Percentiles rank a stretch among this genome's conserved stretches.
phyloP scores from a whole-genome alignment of 2,888 invertebrate species.

The Drosophila kanekoi region DNA sequence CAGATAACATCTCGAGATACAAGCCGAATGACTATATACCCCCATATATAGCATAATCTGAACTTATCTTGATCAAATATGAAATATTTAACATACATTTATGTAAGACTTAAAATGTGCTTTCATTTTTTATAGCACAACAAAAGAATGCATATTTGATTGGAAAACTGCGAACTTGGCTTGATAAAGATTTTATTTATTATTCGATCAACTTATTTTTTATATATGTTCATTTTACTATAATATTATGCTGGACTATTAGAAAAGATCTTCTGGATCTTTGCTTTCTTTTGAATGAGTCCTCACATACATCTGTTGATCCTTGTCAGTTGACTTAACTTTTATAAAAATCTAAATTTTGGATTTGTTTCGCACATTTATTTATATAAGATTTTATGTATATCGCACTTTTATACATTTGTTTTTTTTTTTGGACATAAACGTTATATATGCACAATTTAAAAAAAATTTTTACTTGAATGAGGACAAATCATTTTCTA shows the following conservation, averaged over 20 bases:
- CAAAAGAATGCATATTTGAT: too few relatives aligned
- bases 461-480: not conserved
- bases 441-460: conserved; percentile 34
- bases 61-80: too few relatives aligned
- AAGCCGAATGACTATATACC: too few relatives aligned
- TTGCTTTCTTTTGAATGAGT: too few relatives aligned
- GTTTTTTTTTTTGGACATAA: conserved; percentile 30
- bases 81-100: too few relatives aligned
- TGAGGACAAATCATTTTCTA: too few relatives aligned
- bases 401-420: conserved; percentile 36
- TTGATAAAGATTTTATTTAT: not conserved
- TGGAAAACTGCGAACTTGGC: not conserved
- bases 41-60: too few relatives aligned
- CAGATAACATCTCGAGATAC: too few relatives aligned
- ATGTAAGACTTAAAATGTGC: too few relatives aligned
- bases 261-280: too few relatives aligned
- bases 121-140: too few relatives aligned
- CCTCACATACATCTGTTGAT: too few relatives aligned
- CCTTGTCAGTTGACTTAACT: conserved; percentile 13
- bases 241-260: not conserved
- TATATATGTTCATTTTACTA: not conserved
- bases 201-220: not conserved
- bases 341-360: conserved; percentile 14
- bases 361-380: conserved; percentile 56
- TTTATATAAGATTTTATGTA: conserved; percentile 35